Evolutionary conservation across 2,113 vertebrate genomes (phyloP).

Genomic region (Speoplatyrhinus poulsoni): DNA sequence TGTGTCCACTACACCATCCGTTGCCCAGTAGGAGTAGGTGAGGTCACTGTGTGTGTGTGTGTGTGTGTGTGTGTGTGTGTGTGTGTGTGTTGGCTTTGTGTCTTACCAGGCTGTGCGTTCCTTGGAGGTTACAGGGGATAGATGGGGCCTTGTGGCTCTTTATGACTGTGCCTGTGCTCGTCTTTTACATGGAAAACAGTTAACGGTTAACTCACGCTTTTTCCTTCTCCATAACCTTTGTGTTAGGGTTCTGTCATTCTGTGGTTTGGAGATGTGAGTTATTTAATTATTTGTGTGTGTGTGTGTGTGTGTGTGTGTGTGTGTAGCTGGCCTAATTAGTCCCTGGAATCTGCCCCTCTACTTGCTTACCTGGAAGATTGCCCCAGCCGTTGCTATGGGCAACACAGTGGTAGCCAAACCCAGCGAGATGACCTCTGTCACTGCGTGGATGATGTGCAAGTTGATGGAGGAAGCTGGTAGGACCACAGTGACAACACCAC

Average conservation of each 20-base stretch:
- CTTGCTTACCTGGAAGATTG: conserved; percentile 96
- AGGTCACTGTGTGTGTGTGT: conserved; percentile 34
- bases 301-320: conserved; percentile 33
- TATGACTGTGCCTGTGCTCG: not conserved
- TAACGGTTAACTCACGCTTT: not conserved
- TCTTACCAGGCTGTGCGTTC: not conserved
- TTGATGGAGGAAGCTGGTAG: conserved; percentile 88
- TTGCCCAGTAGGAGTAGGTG: conserved; percentile 89
- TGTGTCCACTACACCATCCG: conserved; percentile 90
- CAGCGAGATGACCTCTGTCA: conserved; percentile 97
- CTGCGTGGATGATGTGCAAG: conserved; percentile 96
- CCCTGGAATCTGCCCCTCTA: conserved; percentile 97
- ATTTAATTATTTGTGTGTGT: conserved; percentile 14
- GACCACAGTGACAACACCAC: conserved; percentile 21
- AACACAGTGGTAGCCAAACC: conserved; percentile 97
- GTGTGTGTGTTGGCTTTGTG: not conserved
- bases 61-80: conserved; percentile 1
- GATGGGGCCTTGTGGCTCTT: not conserved
- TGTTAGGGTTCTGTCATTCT: not conserved
- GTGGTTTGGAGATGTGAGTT: conserved; percentile 6
- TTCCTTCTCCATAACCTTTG: not conserved
- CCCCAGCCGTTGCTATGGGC: conserved; percentile 88
- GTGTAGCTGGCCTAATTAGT: conserved; percentile 92
- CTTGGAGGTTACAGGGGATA: not conserved
- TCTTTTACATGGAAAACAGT: no score